Evolutionary conservation across 2,113 vertebrate genomes (phyloP).

Genomic region (Sebastes schlegelii): DNA sequence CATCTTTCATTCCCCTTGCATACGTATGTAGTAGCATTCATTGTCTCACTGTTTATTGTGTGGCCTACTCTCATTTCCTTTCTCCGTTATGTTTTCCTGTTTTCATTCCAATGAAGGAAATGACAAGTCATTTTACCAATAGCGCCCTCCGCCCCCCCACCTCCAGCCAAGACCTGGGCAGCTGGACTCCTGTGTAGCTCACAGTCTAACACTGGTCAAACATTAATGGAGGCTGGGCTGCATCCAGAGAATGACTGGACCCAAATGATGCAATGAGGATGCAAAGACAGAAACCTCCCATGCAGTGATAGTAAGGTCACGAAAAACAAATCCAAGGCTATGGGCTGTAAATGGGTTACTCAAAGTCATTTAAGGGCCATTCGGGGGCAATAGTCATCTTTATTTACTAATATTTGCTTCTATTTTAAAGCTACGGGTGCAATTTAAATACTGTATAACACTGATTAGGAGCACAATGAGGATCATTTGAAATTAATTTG

Average conservation of each 20-base stretch:
- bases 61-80: slow-evolving; percentile 34
- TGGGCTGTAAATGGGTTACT: neutral
- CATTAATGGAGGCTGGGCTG: neutral
- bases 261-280: slow-evolving; percentile 15
- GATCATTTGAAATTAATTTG: neutral
- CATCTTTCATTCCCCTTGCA: neutral
- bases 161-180: slow-evolving; percentile 5
- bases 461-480: neutral
- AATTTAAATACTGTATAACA: too few relatives aligned
- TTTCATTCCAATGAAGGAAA: slow-evolving; percentile 32
- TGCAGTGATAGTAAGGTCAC: neutral
- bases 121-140: neutral
- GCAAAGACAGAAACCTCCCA: slow-evolving; percentile 33
- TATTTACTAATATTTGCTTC: neutral
- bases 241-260: slow-evolving; percentile 3
- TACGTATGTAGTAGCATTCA: neutral
- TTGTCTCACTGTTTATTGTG: neutral
- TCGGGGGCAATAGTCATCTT: neutral
- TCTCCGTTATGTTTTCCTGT: neutral
- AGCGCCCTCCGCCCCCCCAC: neutral
- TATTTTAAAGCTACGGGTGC: neutral
- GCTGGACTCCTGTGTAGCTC: slow-evolving; percentile 1
- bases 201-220: slow-evolving; percentile 29
- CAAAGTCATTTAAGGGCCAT: neutral
- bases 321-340: neutral